phyloP scores from a whole-genome alignment of 2,113 vertebrate species.

The Sebastes schlegelii region DNA sequence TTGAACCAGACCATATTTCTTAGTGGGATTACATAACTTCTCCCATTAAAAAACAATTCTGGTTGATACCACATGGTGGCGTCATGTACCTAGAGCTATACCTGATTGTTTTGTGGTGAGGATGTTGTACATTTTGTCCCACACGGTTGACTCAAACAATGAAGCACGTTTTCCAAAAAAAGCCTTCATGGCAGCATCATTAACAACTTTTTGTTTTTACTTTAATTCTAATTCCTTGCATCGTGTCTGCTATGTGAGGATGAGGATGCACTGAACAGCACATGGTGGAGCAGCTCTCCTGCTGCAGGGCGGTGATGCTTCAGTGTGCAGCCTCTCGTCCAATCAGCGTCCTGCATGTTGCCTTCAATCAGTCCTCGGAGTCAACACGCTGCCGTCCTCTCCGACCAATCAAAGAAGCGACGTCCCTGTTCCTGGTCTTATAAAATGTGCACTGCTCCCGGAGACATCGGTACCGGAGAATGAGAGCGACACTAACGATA shows the following conservation, averaged over 20 bases:
- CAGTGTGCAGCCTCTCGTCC: slow-evolving; percentile 22
- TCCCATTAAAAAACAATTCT: not conserved
- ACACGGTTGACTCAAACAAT: not conserved
- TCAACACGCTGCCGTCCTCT: not conserved
- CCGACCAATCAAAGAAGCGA: slow-evolving; percentile 67
- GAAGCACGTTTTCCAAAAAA: not conserved
- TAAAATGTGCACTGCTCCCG: slow-evolving; percentile 51
- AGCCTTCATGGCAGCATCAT: not conserved
- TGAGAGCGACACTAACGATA: slow-evolving; percentile 64
- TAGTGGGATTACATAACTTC: slow-evolving; percentile 46
- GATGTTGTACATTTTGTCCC: slow-evolving; percentile 26
- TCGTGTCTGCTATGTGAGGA: not conserved
- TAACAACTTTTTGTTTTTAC: not conserved
- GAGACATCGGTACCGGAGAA: slow-evolving; percentile 55
- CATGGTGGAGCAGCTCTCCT: no score
- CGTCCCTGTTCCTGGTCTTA: slow-evolving; percentile 63
- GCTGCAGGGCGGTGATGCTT: no score
- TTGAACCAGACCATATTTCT: not conserved
- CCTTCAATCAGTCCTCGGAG: slow-evolving; percentile 34
- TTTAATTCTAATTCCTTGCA: not conserved
- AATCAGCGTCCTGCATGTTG: slow-evolving; percentile 26
- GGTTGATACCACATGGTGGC: slow-evolving; percentile 45
- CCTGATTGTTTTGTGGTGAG: not conserved
- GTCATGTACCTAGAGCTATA: not conserved
- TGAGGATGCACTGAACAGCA: not conserved